Base-by-base conservation (phyloP, 2,888 invertebrate genomes). In the Epinotia bilunana region DNA sequence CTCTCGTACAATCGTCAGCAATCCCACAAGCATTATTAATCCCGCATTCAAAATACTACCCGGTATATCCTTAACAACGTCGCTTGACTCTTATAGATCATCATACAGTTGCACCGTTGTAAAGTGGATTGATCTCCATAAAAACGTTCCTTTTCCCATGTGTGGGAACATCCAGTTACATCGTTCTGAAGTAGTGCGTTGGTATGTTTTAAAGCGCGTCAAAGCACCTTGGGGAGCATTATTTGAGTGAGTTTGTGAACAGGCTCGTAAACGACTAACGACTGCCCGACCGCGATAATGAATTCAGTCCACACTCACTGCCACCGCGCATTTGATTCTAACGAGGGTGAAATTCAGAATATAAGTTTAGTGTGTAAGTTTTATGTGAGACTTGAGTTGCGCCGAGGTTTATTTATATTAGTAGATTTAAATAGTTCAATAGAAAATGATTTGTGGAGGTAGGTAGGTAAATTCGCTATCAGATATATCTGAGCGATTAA, bases 221-320 rank as follows among this genome's bases (percentile, higher is more conserved):
- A 83, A 84, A 87, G 87, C 83, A 84, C 86, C 89, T 79, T 77
- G 72, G 90, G 89, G 90, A 88, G 87, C 88, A 88, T 90, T 91
- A 91, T 90, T 90, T 89, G 89, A 89, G 88, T 89, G 91, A 90
- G 90, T 89, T 89, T 85, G 88, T 83, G 88, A 91, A 88, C 89
- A 87, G 85, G 85, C 87, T 87, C 87, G 89, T 90, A 88, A 91
- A 90, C 91, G 90, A 85, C 92, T 91, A 91, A 91, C 91, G 91
- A 91, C 90, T 89, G 88, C 88, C 86, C 88, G 86, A 87, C 90
- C 89, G 86, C 90, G 84, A 87, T 91, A 91, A 91, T 92, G 91
- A 91, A 91, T 91, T 90, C 91, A 86, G 87, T 87, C 87, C 83
- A 85, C 87, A 87, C 90, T 86, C 86, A 84, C 87, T 85, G 82